phyloP scores from a whole-genome alignment of 64 coral and sea anemone species.

The Montipora efflorescens region DNA sequence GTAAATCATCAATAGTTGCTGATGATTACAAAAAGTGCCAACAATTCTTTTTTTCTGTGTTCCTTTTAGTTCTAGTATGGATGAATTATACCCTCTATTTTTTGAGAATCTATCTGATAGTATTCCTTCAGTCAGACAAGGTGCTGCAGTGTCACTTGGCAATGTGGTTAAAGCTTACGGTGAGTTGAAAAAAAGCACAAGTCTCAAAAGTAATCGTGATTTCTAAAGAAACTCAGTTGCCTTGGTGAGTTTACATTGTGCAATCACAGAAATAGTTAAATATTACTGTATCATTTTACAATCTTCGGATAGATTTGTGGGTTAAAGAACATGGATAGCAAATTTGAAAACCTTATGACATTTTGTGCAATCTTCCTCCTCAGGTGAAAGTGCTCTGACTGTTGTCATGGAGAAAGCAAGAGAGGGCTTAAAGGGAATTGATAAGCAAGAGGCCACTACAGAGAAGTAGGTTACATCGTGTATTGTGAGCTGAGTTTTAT shows the following conservation, averaged over 20 bases:
- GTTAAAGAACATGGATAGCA: too few species aligned
- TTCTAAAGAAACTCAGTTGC: too few species aligned
- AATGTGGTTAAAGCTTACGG: slow-evolving; percentile 98
- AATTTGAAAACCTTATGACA: too few species aligned
- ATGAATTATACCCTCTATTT: slow-evolving; percentile 90
- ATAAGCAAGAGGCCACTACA: slow-evolving; percentile 90
- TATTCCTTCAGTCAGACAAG: slow-evolving; percentile 96
- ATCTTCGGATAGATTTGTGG: too few species aligned
- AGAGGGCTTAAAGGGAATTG: slow-evolving; percentile 80
- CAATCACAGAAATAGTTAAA: too few species aligned
- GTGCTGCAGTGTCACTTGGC: slow-evolving; percentile 86
- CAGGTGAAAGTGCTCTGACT: slow-evolving; percentile 72
- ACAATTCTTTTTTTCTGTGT: not conserved
- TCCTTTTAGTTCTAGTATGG: slow-evolving; percentile 70
- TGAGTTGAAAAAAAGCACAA: not conserved
- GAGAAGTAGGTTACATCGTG: slow-evolving; percentile 73
- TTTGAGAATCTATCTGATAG: slow-evolving; percentile 93
- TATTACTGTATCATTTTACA: too few species aligned
- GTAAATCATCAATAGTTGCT: not conserved
- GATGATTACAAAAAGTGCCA: not conserved
- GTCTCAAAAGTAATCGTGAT: too few species aligned
- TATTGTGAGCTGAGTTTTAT: not conserved
- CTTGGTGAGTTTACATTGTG: too few species aligned
- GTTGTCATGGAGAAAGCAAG: slow-evolving; percentile 78
- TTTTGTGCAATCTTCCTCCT: not conserved